Evolutionary conservation across 30 jellyfish, hydroid and myxozoan species (phyloP), one percentile per base, ranked within the genome.

Genomic region (Nemopilema nomurai): DNA sequence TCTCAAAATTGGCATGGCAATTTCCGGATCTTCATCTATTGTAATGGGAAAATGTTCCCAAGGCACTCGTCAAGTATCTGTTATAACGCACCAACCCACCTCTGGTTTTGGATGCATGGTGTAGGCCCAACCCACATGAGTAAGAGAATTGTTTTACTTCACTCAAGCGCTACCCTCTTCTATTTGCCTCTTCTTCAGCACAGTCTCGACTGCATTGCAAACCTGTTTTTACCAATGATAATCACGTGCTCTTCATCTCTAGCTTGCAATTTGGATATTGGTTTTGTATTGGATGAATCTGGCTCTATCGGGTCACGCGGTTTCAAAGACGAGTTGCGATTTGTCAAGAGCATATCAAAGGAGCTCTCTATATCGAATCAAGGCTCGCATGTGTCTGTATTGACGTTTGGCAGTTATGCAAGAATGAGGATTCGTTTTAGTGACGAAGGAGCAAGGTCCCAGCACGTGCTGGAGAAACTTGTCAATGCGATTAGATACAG

Each of bases 231-330:
- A n/a, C n/a, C n/a, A n/a, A n/a, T n/a, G n/a, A n/a, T n/a, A n/a
- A n/a, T n/a, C n/a, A n/a, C n/a, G n/a, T 41, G 6, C 57, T 13
- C 6, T 3, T 72, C 69, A 1, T 20, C 30, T 41, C 27, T 49
- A 69, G 79, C 17, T 0, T 83, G 92, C 29, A 83, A 70, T n/a
- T 65, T 83, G 23, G 92, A 83, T 53, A 81, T 83, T 51, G 92
- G 92, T n/a, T 81, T 71, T 26, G 52, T 83, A 20, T 53, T 83
- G 86, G 92, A 83, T 13, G 92, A 83, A 71, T 83, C 92, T 51
- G 76, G 86, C 26, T 83, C 92, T 8, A 72, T 83, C 19, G 77
- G 87, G 72, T 26, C 32, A 0, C 71, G 78, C 22, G 79, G 79
- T 31, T 83, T 69, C 67, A 41, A 52, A 8, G 65, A 83, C 19